Percentiles rank a stretch among this genome's conserved stretches.
Evolutionary conservation across 2,888 invertebrate genomes (phyloP).

Genomic region (Chymomyza caudatula): DNA sequence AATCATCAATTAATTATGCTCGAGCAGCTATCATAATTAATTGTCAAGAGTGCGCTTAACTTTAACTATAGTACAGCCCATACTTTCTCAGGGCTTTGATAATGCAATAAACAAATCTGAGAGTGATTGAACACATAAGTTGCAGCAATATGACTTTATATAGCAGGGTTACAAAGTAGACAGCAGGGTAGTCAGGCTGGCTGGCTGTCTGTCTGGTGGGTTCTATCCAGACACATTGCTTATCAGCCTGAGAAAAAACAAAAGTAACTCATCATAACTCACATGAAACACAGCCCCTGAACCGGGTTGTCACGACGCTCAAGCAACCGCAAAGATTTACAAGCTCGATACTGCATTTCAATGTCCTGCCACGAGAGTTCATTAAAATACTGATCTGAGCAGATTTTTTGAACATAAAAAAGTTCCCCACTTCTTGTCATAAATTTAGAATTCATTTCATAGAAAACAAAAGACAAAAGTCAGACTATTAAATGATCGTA

Average conservation of each 20-base stretch:
- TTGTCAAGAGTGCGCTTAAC: constrained; percentile 32
- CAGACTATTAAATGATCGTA: constrained; percentile 59
- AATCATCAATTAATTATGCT: constrained; percentile 41
- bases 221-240: constrained; percentile 31
- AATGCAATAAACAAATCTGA: constrained; percentile 44
- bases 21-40: constrained; percentile 50
- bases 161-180: too few relatives aligned
- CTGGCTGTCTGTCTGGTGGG: background rate
- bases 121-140: constrained; percentile 38
- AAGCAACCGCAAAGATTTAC: background rate
- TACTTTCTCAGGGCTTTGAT: constrained; percentile 18
- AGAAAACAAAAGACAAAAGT: background rate
- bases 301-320: background rate
- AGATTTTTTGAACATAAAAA: background rate
- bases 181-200: background rate
- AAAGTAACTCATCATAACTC: constrained; percentile 12
- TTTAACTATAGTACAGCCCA: background rate
- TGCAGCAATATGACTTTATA: background rate
- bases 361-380: background rate
- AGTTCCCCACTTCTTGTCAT: background rate
- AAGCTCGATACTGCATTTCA: background rate
- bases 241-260: constrained; percentile 62
- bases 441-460: background rate
- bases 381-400: background rate
- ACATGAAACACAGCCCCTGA: background rate